A percentile compares a stretch with the other conserved stretches of the same genome.
Conservation (phyloP, 2,113 vertebrate species). For the Etheostoma cragini region DNA sequence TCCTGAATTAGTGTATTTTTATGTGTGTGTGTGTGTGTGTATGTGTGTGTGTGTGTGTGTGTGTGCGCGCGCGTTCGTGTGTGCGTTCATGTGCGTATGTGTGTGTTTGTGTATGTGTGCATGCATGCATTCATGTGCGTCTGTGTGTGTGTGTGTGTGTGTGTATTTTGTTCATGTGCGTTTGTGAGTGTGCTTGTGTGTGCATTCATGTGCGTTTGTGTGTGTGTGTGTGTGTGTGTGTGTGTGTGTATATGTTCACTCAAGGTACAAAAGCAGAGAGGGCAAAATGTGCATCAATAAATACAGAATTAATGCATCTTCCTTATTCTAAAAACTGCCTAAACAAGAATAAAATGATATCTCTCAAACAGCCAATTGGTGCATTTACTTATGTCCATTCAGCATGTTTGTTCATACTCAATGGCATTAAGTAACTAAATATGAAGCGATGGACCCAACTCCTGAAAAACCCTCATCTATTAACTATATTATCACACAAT, state of each 20-base stretch:
- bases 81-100: not conserved
- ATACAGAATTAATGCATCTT: slow-evolving; percentile 50
- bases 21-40: too few relatives aligned
- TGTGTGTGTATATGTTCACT: too few relatives aligned
- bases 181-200: not conserved
- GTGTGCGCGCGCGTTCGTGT: not conserved
- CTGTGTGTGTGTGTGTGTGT: not conserved
- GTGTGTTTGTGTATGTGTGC: not conserved
- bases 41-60: not conserved
- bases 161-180: too few relatives aligned
- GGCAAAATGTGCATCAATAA: slow-evolving; percentile 24
- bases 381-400: slow-evolving; percentile 54
- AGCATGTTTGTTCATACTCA: slow-evolving; percentile 62
- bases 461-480: slow-evolving; percentile 66
- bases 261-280: slow-evolving; percentile 16
- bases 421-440: slow-evolving; percentile 64
- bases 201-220: too few relatives aligned
- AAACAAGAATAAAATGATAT: slow-evolving; percentile 50
- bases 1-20: slow-evolving; percentile 13
- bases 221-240: not conserved
- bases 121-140: too few relatives aligned
- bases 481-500: slow-evolving; percentile 65
- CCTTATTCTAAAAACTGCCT: slow-evolving; percentile 44
- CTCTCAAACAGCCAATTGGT: slow-evolving; percentile 67
- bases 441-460: slow-evolving; percentile 47